Evolutionary conservation across 1,140 invertebrate genomes (phyloP).

Genomic region (Planococcus citri): DNA sequence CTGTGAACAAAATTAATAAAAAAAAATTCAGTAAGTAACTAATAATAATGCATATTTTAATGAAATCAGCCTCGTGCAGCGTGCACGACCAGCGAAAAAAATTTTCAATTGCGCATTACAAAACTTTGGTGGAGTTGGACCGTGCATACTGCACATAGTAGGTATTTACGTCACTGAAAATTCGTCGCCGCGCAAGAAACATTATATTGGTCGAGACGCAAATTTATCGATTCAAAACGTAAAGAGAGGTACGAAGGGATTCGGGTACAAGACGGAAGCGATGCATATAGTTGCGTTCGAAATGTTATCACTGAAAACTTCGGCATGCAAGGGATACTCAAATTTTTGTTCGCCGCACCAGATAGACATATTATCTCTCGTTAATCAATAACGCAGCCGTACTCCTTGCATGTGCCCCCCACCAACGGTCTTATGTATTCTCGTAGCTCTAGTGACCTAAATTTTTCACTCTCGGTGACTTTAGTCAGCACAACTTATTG

Average conservation of each 20-base stretch:
- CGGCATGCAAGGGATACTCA: background rate
- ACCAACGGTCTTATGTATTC: background rate
- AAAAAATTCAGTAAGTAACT: background rate
- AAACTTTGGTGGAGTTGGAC: background rate
- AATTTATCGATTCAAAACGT: background rate
- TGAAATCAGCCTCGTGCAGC: too few relatives aligned
- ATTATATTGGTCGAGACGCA: slow-evolving; percentile 6
- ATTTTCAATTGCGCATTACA: background rate
- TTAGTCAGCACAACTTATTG: slow-evolving; percentile 4
- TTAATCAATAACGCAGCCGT: background rate
- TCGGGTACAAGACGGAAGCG: background rate
- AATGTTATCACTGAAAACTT: background rate
- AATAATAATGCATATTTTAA: too few relatives aligned
- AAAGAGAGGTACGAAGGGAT: background rate
- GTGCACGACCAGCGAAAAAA: too few relatives aligned
- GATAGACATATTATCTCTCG: background rate
- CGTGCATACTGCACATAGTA: too few relatives aligned
- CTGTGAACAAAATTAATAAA: background rate
- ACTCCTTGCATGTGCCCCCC: background rate
- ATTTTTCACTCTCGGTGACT: slow-evolving; percentile 20
- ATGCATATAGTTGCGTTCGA: background rate
- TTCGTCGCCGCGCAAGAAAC: background rate
- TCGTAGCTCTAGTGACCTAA: slow-evolving; percentile 14
- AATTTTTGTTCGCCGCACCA: background rate
- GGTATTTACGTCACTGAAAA: background rate